Evolutionary conservation across 2,888 invertebrate genomes (phyloP), one percentile per base, ranked within the genome.

Genomic region (Iselma pallidipennis): DNA sequence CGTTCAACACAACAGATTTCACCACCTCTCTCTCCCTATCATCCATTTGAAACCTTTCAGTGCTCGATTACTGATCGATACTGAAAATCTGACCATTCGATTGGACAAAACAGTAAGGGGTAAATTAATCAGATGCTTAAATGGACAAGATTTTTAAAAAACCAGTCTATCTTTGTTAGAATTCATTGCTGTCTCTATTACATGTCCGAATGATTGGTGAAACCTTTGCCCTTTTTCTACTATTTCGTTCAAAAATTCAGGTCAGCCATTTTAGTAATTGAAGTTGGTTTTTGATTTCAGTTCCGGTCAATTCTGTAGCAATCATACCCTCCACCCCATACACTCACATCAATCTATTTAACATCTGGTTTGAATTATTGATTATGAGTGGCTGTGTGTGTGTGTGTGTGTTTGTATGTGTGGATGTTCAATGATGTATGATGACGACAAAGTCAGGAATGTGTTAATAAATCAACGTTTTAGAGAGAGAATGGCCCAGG

Each of bases 351-450:
- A 29, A 53, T 58, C 26, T 21, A 48, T 23, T 53, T 55, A 19
- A 19, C 55, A 55, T 51, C 61, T 61, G 33, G 29, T 49, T 42
- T 57, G 54, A 61, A 61, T 49, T 61, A 61, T 61, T 57, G 61
- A 61, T 61, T 52, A 50, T 21, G 12, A 10, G 21, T 25, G 6
- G 3, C 25, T 25, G 6, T 25, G 6, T 25, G 25, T 25, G 6
- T 16, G 37, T n/a, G n/a, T n/a, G n/a, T n/a, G 37, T 52, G 42
- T 58, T 58, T 49, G 53, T 25, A 19, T 29, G 31, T 45, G 58
- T 65, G 61, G 67, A 67, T 69, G 70, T 66, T 66, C 65, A 69
- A 68, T 69, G 68, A 66, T 62, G 64, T 64, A 61, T 45, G 45
- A 12, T 45, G 45, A 21, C 55, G 65, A 59, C 57, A 57, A 57